Percentiles rank a stretch among this genome's conserved stretches.
phyloP scores from a whole-genome alignment of 2,113 vertebrate species.

The Pungitius pungitius region DNA sequence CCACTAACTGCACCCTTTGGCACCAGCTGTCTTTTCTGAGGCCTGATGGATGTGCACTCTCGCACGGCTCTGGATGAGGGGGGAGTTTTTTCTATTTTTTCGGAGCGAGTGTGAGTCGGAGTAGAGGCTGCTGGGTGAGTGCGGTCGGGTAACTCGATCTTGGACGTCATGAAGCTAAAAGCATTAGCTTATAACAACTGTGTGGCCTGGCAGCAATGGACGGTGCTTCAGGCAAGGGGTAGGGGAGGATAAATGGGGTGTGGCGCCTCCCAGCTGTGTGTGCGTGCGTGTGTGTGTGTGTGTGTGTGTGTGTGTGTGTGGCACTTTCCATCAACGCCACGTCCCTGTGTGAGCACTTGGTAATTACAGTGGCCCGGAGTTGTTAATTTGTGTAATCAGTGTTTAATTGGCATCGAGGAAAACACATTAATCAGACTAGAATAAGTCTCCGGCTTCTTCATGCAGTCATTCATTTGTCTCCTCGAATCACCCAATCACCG shows the following conservation, averaged over 20 bases:
- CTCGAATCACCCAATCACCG: conserved; percentile 65
- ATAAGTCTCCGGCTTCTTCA: conserved; percentile 65
- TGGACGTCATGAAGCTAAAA: conserved; percentile 67
- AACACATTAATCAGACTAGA: conserved; percentile 77
- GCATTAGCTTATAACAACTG: conserved; percentile 72
- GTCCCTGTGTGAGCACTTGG: conserved; percentile 68
- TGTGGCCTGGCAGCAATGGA: conserved; percentile 59
- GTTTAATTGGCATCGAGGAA: conserved; percentile 77
- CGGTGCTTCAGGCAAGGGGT: conserved; percentile 44
- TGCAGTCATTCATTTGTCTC: conserved; percentile 64
- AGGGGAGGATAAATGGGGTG: conserved; percentile 64
- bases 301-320: too few species aligned
- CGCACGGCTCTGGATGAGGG: conserved; percentile 35
- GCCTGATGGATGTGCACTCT: conserved; percentile 42
- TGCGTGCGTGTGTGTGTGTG: conserved; percentile 7
- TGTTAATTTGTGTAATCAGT: conserved; percentile 80
- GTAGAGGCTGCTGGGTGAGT: conserved; percentile 46
- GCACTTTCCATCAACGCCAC: conserved; percentile 56
- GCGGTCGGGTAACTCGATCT: conserved; percentile 69
- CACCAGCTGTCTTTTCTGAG: conserved; percentile 70
- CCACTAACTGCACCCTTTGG: conserved; percentile 68
- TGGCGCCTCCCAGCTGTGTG: conserved; percentile 57
- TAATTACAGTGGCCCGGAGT: conserved; percentile 68
- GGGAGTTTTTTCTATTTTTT: conserved; percentile 44
- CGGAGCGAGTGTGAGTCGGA: conserved; percentile 26